Evolutionary conservation across 2,888 invertebrate genomes (phyloP).

Genomic region (Phortica magna): DNA sequence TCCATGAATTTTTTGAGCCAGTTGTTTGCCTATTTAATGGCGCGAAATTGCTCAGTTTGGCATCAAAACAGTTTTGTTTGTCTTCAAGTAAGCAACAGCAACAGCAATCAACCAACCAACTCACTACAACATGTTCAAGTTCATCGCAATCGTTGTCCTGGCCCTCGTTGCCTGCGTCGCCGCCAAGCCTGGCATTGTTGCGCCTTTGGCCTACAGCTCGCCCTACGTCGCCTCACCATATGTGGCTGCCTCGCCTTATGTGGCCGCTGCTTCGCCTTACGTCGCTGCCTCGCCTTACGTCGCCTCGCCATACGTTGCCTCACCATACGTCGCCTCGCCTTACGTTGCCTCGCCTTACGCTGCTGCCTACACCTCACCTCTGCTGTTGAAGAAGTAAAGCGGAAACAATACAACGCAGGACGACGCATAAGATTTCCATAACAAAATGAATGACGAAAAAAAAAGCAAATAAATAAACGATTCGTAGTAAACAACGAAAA

Average conservation of each 20-base stretch:
- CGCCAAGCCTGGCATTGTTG: conserved; percentile 74
- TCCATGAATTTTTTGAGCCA: conserved; percentile 32
- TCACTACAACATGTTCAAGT: conserved; percentile 62
- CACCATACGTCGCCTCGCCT: conserved; percentile 58
- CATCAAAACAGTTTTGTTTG: conserved; percentile 65
- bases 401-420: neutral
- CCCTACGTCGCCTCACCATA: conserved; percentile 67
- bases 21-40: conserved; percentile 58
- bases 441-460: neutral
- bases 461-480: conserved; percentile 10
- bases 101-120: conserved; percentile 43
- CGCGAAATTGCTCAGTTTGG: conserved; percentile 33
- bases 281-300: conserved; percentile 58
- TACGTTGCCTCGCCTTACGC: conserved; percentile 61
- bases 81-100: conserved; percentile 47
- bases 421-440: neutral
- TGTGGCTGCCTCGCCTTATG: conserved; percentile 68
- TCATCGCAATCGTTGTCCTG: conserved; percentile 67
- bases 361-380: conserved; percentile 61
- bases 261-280: conserved; percentile 46
- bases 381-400: conserved; percentile 67
- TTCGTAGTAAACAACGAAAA: neutral
- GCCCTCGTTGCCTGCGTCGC: conserved; percentile 68
- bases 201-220: conserved; percentile 71
- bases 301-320: conserved; percentile 55